Evolutionary conservation across 1,140 invertebrate genomes (phyloP), one percentile per base, ranked within the genome.

Genomic region (Oncopodura yosiiana): DNA sequence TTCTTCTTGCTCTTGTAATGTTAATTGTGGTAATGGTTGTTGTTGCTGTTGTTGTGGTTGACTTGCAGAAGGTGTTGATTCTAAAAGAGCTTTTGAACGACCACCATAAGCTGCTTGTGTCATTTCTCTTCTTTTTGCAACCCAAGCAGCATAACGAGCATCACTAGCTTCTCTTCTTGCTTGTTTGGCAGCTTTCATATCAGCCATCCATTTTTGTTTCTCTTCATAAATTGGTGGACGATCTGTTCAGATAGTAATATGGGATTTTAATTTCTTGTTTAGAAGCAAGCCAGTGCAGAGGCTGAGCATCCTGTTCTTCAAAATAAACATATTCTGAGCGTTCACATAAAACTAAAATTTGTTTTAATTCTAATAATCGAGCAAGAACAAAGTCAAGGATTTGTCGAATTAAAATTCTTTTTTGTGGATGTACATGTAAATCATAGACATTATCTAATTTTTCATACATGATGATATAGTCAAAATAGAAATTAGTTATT

Each of bases 391-490:
- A 80, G 68, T 94, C 87, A 0, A 95, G 68, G 2, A 92, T 67
- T 58, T 83, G 81, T 41, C 81, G 79, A 0, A 95, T 74, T 3
- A 94, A 71, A 26, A 83, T 66, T 37, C 90, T 73, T 68, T 95
- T 95, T 69, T 96, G 93, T 0, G 92, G 89, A 67, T 96, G 93
- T 24, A 93, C 75, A 50, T 93, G 78, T 72, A 91, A 89, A 67
- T 94, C 90, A 65, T 93, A 88, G 52, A 87, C 86, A 56, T 79
- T 71, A 65, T 88, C 82, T 9, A 96, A 66, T 56, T 79, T 80
- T 51, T 86, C 80, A 11, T 84, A 77, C 0, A 87, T 75, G 14
- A 81, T 70, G 3, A 90, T 83, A 65, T 95, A 95, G 48, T 82
- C 81, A 1, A 87, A 72, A 66, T 87, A 87, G 3, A 87, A 37